These are phyloP conservation scores for Mesitornis unicolor DNA, from an alignment of 2,113 vertebrate species.

Conservation along the genomic window DNA sequence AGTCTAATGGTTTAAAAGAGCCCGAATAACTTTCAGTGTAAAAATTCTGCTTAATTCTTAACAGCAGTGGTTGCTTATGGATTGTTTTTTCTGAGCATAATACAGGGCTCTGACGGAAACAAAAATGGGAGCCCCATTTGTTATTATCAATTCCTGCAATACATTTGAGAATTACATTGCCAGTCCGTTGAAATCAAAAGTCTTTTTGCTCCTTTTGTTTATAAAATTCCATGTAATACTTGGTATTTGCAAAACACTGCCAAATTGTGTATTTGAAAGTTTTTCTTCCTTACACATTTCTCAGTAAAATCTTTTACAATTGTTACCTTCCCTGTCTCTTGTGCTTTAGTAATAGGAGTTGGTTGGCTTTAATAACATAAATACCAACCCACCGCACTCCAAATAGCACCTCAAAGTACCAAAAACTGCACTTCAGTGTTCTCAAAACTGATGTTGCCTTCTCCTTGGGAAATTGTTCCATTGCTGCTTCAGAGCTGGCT, in stretches of 20 bases:
- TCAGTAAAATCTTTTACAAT: background rate
- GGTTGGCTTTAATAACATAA: background rate
- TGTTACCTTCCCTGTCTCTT: background rate
- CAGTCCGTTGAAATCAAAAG: background rate
- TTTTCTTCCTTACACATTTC: background rate
- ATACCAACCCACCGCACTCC: background rate
- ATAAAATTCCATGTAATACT: background rate
- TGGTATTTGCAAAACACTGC: background rate
- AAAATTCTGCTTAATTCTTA: background rate
- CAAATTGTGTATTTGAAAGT: background rate
- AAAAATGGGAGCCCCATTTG: background rate
- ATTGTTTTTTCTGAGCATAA: background rate
- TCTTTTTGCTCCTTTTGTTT: slow-evolving; percentile 4
- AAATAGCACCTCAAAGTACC: background rate
- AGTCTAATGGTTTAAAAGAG: background rate
- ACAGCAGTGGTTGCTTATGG: background rate
- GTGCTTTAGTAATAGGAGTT: background rate
- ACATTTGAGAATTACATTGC: background rate
- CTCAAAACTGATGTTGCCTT: background rate
- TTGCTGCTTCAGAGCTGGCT: background rate
- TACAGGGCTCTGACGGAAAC: background rate
- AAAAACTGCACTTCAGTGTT: background rate
- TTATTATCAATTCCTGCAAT: background rate
- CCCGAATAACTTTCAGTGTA: background rate
- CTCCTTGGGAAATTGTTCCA: background rate